Base-by-base conservation (phyloP, 2,888 invertebrate species). In the Cryptocephalus moraei region DNA sequence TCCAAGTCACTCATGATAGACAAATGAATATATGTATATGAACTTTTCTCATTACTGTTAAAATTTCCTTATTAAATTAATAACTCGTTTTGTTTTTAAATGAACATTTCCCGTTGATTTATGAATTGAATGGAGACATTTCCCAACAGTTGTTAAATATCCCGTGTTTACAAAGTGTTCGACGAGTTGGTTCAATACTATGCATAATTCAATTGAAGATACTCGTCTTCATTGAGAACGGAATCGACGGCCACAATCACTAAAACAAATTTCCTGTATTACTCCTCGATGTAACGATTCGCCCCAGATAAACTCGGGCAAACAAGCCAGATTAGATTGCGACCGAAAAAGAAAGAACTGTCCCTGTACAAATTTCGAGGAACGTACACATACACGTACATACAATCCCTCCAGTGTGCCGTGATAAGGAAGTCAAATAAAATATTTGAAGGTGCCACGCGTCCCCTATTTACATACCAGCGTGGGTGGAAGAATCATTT, bases 401-500 rank as follows among this genome's bases (percentile, higher is more conserved):
- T 22, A 22, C 22, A 22, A 45, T 49, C 36, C 46, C 45, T 43
- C 32, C 22, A 43, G 47, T 47, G 47, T 47, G 47, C 39, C 22
- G 22, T 22, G 47, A 47, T 43, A 43, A 47, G 47, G 40, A 44
- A 32, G 33, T 34, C 22, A 22, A 22, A 22, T 22, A 22, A 22
- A 22, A 22, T 22, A 34, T 47, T 47, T 49, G 54, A 51, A 53
- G 56, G 58, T 56, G 57, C 53, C 59, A 60, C 58, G 61, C 57
- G 59, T 48, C 56, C 56, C 54, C 49, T 61, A 49, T 62, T 58
- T 58, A 52, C 52, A 50, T 47, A 52, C 43, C 36, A 52, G 58
- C 55, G 62, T 61, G 60, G 62, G 62, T 57, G 62, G 56, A 60
- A 57, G 55, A 57, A 54, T 52, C 45, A 50, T 54, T 54, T 52